Evolutionary conservation across 1,140 invertebrate genomes (phyloP).

Genomic region (Bombus consobrinus): DNA sequence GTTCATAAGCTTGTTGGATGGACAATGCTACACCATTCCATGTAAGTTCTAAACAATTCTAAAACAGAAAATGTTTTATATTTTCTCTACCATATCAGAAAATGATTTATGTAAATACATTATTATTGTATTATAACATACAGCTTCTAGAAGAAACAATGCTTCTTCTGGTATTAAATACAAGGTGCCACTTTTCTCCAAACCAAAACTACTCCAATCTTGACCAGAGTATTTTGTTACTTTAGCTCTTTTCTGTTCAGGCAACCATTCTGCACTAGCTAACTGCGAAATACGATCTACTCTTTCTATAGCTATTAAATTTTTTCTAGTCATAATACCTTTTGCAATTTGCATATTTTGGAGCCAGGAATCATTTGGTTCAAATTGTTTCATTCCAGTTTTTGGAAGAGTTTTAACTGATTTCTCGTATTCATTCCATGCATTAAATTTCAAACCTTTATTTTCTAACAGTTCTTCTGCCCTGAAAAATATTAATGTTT

Average conservation of each 20-base stretch:
- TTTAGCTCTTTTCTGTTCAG: conserved; percentile 83
- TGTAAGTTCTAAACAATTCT: conserved; percentile 84
- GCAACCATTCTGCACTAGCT: conserved; percentile 85
- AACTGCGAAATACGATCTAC: conserved; percentile 84
- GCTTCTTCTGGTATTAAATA: conserved; percentile 86
- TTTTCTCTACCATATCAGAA: conserved; percentile 25
- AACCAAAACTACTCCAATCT: conserved; percentile 84
- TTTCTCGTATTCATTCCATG: conserved; percentile 76
- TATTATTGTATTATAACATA: conserved; percentile 73
- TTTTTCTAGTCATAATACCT: conserved; percentile 82
- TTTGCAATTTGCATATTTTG: conserved; percentile 85
- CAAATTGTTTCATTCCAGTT: conserved; percentile 83
- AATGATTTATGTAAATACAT: conserved; percentile 29
- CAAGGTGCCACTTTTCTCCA: conserved; percentile 80
- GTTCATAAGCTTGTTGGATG: conserved; percentile 85
- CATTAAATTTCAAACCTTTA: conserved; percentile 80
- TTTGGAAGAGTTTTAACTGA: conserved; percentile 81
- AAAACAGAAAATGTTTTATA: conserved; percentile 64
- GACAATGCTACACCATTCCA: conserved; percentile 84
- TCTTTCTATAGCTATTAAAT: conserved; percentile 84
- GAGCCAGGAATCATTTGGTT: conserved; percentile 84
- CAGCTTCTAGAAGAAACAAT: conserved; percentile 86
- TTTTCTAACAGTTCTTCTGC: conserved; percentile 82
- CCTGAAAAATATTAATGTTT: conserved; percentile 73
- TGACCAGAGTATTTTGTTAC: conserved; percentile 84